Evolutionary conservation across 2,113 vertebrate species (phyloP).

Genomic region (Lathamus discolor): DNA sequence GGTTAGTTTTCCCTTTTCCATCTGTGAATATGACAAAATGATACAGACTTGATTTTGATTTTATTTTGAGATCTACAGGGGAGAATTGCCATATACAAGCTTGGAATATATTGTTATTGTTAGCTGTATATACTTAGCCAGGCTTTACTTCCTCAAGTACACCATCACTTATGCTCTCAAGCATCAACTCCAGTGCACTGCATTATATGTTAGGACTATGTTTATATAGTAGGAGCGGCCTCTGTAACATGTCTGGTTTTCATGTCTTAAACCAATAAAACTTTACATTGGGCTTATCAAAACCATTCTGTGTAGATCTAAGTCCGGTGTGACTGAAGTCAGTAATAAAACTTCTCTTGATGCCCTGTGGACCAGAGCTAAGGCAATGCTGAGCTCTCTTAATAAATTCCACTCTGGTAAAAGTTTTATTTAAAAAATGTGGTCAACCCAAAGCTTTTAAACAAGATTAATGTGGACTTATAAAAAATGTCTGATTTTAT

Average conservation of each 20-base stretch:
- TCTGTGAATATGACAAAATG: not conserved
- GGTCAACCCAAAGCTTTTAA: slow-evolving; percentile 53
- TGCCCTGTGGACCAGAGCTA: slow-evolving; percentile 18
- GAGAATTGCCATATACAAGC: not conserved
- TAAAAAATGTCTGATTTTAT: slow-evolving; percentile 69
- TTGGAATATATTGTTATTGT: not conserved
- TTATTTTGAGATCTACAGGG: not conserved
- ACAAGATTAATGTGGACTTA: slow-evolving; percentile 64
- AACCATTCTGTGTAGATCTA: slow-evolving; percentile 50
- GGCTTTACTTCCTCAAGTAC: slow-evolving; percentile 19
- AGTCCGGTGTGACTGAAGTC: slow-evolving; percentile 41
- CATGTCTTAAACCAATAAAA: slow-evolving; percentile 64
- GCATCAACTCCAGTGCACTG: not conserved
- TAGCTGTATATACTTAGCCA: not conserved
- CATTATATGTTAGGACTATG: not conserved
- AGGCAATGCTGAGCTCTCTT: slow-evolving; percentile 38
- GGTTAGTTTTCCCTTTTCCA: slow-evolving; percentile 3
- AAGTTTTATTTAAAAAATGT: slow-evolving; percentile 66
- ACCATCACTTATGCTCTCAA: not conserved
- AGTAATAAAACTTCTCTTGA: slow-evolving; percentile 40
- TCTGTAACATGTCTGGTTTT: slow-evolving; percentile 21
- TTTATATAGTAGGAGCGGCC: slow-evolving; percentile 16
- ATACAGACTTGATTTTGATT: not conserved
- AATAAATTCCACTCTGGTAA: slow-evolving; percentile 56
- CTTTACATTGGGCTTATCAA: slow-evolving; percentile 43